A percentile compares a stretch with the other conserved stretches of the same genome.
These are phyloP conservation scores for Masticophis lateralis DNA, from an alignment of 2,797 vertebrate genomes.

Conservation along the genomic window DNA sequence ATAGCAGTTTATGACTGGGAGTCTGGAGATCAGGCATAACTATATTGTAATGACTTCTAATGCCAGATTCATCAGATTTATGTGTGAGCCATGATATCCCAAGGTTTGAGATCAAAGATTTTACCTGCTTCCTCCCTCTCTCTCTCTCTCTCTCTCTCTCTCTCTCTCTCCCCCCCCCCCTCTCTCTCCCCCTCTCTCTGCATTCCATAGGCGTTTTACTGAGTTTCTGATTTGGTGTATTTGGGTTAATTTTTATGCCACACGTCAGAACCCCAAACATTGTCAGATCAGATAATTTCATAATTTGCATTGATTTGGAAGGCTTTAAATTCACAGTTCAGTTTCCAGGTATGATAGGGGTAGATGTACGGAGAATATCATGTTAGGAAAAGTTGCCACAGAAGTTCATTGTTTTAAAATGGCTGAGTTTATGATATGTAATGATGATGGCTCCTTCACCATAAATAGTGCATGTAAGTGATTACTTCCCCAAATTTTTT, in stretches of 20 bases:
- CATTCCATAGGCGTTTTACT: background rate
- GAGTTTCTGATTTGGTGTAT: background rate
- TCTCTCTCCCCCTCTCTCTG: background rate
- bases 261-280: background rate
- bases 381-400: background rate
- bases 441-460: background rate
- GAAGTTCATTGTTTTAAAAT: background rate
- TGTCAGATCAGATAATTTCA: background rate
- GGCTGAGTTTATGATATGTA: background rate
- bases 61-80: background rate
- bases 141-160: background rate
- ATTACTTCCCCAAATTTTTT: background rate
- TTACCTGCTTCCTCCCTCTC: background rate
- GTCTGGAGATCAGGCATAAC: background rate
- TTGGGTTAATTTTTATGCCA: background rate
- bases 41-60: background rate
- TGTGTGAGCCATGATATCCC: background rate
- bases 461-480: background rate
- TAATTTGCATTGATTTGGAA: background rate
- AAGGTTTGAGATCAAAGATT: background rate
- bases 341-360: background rate
- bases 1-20: background rate
- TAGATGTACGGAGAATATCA: background rate
- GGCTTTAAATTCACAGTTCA: background rate
- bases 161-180: no score